Conservation (phyloP, 2,888 invertebrate genomes). For the Noctua fimbriata region DNA sequence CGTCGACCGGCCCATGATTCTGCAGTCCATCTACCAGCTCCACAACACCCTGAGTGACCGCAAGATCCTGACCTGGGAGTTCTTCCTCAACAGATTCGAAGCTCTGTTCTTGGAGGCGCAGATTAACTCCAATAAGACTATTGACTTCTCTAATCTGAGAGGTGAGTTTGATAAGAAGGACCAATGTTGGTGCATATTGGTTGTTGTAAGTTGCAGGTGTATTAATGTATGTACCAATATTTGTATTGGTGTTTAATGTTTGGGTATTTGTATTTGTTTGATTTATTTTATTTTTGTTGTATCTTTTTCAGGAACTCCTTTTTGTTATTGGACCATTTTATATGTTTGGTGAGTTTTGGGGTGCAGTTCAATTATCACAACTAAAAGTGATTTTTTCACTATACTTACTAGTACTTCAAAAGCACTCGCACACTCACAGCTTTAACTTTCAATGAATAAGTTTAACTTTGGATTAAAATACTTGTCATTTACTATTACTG, state of each 20-base stretch:
- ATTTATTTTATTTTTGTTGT: slow-evolving; percentile 16
- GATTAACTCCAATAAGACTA: slow-evolving; percentile 95
- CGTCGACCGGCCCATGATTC: slow-evolving; percentile 98
- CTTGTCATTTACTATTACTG: neutral
- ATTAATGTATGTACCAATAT: neutral
- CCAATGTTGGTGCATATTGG: neutral
- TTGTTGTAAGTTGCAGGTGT: neutral
- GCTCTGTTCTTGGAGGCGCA: slow-evolving; percentile 98
- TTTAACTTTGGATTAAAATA: neutral
- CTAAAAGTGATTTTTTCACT: neutral
- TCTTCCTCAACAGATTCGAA: slow-evolving; percentile 98
- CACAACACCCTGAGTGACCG: slow-evolving; percentile 98
- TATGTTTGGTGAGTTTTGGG: slow-evolving; percentile 85
- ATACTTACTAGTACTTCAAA: neutral
- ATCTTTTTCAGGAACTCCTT: slow-evolving; percentile 36
- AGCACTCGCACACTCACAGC: neutral
- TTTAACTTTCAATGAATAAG: neutral
- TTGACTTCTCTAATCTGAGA: slow-evolving; percentile 95
- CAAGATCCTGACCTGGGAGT: slow-evolving; percentile 98
- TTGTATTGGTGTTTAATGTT: neutral
- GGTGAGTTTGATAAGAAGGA: slow-evolving; percentile 86
- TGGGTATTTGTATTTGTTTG: neutral
- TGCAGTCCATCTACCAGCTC: slow-evolving; percentile 98
- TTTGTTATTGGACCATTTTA: slow-evolving; percentile 30
- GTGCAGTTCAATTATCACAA: neutral